phyloP scores from a whole-genome alignment of 2,797 vertebrate genomes.

The Catamblyrhynchus diadema region DNA sequence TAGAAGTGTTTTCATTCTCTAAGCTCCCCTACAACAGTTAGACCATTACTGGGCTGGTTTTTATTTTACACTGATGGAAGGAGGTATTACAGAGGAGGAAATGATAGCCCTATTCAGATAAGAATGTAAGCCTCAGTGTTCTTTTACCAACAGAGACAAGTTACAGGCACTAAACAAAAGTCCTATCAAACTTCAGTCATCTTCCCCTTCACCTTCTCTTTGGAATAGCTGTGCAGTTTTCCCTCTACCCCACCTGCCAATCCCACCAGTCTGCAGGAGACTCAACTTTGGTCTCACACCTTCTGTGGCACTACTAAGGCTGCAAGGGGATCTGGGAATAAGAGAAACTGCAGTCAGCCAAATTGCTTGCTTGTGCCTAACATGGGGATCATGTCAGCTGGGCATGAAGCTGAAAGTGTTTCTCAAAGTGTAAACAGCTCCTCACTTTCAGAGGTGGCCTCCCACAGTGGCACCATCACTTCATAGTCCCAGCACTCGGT shows the following conservation, averaged over 20 bases:
- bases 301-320: not conserved
- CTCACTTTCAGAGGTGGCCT: not conserved
- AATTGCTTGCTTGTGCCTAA: not conserved
- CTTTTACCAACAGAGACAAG: not conserved
- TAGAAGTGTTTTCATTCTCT: not conserved
- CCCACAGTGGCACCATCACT: rapidly evolving
- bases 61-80: not conserved
- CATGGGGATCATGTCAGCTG: not conserved
- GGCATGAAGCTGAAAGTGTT: not conserved
- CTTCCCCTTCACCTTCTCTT: not conserved
- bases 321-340: not conserved
- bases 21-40: not conserved
- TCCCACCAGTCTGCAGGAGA: not conserved
- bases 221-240: not conserved
- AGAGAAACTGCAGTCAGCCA: not conserved
- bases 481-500: rapidly evolving
- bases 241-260: not conserved
- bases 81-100: not conserved
- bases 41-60: not conserved
- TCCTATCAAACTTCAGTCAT: not conserved
- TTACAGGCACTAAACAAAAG: not conserved
- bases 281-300: not conserved
- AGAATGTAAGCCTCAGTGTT: not conserved
- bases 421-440: not conserved
- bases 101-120: not conserved